Base-by-base conservation (phyloP, 2,113 vertebrate genomes). In the Andinoacara biseriatus region DNA sequence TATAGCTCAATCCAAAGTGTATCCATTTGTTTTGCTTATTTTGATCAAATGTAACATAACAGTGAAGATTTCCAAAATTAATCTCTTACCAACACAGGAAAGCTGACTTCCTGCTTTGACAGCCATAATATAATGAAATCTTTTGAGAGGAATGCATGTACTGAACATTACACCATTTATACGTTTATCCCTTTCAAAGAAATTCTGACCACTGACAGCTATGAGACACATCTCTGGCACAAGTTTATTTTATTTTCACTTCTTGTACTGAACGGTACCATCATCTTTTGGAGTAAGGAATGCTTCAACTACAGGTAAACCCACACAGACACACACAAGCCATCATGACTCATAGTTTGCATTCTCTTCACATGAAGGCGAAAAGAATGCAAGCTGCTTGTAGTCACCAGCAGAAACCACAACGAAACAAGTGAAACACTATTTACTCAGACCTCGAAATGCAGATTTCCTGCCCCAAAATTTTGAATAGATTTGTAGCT, bases 391-490 rank as follows among this genome's bases (percentile, higher is more conserved):
- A 63, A 11, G 29, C 69, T 54, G 54, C 63, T 52, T 43, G 24
- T 78, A 84, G 86, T 72, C 56, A 58, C 58, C 18, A 78, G 40
- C 61, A 58, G 38, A 86, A 84, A 88, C 85, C 58, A 59, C 59
- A 87, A 7, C 15, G 77, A 56, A 85, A 46, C 58, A 76, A 90
- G 24, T 81, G 65, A 84, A 90, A 82, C 65, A 76, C 38, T 3
- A 17, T 78, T 86, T 49, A 58, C 3, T 78, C 57, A 57, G 26
- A 61, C 7, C 54, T 20, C 4, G 31, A 3, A 38, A 63, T 5
- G n/a, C 15, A 52, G 57, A n/a, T 24, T 26, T 31, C 18, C 6
- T 5, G 10, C 20, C 49, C 4, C 3, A n/a, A 18, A 65, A 26
- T 56, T 35, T 4, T n/a, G 67, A 61, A 58, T 2, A 77, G 4